These are phyloP conservation scores for Drosophila kanapiae DNA, from an alignment of 1,140 invertebrate genomes.

Conservation along the genomic window DNA sequence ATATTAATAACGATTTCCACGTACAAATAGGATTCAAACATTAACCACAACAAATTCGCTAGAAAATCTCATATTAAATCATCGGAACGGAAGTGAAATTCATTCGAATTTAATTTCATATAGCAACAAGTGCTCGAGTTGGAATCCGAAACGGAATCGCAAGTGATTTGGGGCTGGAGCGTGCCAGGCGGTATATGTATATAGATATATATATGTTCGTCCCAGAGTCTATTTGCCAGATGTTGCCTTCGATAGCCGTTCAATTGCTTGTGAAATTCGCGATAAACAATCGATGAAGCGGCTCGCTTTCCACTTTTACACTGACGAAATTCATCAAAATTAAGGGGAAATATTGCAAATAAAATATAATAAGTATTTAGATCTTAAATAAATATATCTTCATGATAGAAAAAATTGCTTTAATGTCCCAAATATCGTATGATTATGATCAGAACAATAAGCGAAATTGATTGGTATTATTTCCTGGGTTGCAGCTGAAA, in stretches of 20 bases:
- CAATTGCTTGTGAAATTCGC: constrained; percentile 57
- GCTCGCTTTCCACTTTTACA: neutral
- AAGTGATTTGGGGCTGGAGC: constrained; percentile 5
- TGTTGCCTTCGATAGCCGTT: constrained; percentile 47
- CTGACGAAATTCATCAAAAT: neutral
- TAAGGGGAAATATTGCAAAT: neutral
- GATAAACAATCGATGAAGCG: constrained; percentile 13
- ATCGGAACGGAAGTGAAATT: constrained; percentile 25
- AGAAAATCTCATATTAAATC: constrained; percentile 3
- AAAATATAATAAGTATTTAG: neutral
- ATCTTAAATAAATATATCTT: no score
- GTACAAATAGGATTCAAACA: neutral
- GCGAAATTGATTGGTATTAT: neutral
- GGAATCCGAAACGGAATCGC: constrained; percentile 10
- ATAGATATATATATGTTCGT: neutral
- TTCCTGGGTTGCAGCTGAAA: constrained; percentile 85
- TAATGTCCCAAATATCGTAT: no score
- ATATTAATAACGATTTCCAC: neutral
- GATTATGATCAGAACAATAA: no score
- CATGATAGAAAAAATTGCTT: no score
- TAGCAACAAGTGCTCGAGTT: constrained; percentile 38
- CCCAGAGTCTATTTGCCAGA: constrained; percentile 15
- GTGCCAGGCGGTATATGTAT: constrained; percentile 13
- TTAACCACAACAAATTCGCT: neutral
- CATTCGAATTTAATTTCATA: constrained; percentile 11